Evolutionary conservation across 2,888 invertebrate species (phyloP).

Genomic region (Rhopalosiphum nymphaeae): DNA sequence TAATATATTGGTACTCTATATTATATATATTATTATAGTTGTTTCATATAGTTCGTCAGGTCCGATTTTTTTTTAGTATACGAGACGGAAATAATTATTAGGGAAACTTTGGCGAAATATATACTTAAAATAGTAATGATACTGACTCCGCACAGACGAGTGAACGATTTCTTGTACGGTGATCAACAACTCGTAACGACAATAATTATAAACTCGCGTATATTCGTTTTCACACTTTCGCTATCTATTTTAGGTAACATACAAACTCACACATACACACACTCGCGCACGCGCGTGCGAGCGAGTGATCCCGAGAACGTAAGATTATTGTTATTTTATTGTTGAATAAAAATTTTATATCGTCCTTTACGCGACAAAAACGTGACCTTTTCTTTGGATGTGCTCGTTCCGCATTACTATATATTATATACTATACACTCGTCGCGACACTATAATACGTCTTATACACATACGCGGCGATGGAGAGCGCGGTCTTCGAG

Average conservation of each 20-base stretch:
- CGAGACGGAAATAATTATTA: neutral
- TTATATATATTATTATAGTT: neutral
- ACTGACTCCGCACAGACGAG: neutral
- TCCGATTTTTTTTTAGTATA: neutral
- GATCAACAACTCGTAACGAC: slow-evolving; percentile 43
- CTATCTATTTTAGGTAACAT: neutral
- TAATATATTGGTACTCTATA: neutral
- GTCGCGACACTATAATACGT: neutral
- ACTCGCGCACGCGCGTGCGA: too few relatives aligned
- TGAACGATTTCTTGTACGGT: slow-evolving; percentile 41
- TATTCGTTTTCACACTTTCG: slow-evolving; percentile 45
- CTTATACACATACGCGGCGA: neutral
- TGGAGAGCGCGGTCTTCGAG: neutral
- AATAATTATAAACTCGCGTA: neutral
- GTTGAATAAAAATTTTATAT: neutral
- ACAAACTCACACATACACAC: neutral
- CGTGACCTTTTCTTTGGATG: neutral
- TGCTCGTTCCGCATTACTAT: neutral
- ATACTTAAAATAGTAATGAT: neutral
- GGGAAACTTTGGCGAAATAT: slow-evolving; percentile 22
- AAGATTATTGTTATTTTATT: slow-evolving; percentile 25
- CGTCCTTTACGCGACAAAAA: neutral
- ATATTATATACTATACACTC: neutral
- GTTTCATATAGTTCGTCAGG: neutral
- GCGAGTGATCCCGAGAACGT: neutral